phyloP scores from a whole-genome alignment of 1,140 invertebrate species.

The Ridgeia piscesae region DNA sequence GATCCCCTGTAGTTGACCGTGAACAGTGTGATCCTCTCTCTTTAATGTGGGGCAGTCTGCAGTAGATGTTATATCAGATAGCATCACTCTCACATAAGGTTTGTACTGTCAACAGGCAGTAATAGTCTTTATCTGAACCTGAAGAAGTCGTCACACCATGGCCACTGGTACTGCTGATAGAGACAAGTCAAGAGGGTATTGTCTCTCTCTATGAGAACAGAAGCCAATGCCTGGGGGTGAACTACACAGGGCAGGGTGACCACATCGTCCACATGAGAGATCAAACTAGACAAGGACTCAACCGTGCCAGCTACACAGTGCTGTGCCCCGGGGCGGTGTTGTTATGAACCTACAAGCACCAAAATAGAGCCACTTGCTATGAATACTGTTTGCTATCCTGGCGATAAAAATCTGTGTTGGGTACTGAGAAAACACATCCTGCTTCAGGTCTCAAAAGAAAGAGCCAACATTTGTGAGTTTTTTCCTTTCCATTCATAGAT shows the following conservation, averaged over 20 bases:
- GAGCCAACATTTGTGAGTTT: neutral
- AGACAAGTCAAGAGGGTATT: neutral
- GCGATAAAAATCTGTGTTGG: neutral
- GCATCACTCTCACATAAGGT: neutral
- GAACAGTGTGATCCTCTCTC: too few relatives aligned
- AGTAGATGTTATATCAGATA: neutral
- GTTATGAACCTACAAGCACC: neutral
- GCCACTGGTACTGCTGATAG: too few relatives aligned
- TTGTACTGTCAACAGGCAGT: neutral
- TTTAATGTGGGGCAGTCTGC: too few relatives aligned
- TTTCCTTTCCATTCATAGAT: too few relatives aligned
- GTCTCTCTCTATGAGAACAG: neutral
- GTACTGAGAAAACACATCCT: neutral
- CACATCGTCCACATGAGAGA: neutral
- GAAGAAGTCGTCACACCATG: neutral
- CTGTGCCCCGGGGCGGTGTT: neutral
- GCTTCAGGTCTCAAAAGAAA: neutral
- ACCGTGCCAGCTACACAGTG: neutral
- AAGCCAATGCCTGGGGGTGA: neutral
- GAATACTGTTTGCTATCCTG: neutral
- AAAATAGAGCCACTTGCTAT: neutral
- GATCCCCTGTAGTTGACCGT: too few relatives aligned
- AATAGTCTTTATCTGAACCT: neutral
- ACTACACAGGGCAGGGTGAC: neutral
- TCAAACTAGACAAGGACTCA: neutral